phyloP scores from a whole-genome alignment of 2,113 vertebrate species.

The Anas platyrhynchos region DNA sequence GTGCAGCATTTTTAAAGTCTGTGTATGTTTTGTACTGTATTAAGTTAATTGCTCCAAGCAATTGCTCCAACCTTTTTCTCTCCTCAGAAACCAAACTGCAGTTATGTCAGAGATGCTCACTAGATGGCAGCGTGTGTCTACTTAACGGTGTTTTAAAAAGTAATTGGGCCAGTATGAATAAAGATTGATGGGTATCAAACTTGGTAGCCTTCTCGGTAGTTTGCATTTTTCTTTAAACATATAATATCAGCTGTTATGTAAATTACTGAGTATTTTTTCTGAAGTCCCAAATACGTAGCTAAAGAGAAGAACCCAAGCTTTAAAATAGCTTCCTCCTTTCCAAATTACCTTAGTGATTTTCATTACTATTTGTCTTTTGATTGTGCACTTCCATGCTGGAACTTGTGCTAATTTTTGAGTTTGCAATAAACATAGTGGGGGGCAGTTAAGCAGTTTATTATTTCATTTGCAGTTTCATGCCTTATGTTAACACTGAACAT shows the following conservation, averaged over 20 bases:
- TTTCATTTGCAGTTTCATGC: not conserved
- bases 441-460: not conserved
- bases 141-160: slow-evolving; percentile 10
- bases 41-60: not conserved
- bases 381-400: not conserved
- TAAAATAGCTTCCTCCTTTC: not conserved
- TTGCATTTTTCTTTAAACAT: slow-evolving; percentile 47
- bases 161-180: slow-evolving; percentile 36
- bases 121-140: slow-evolving; percentile 64
- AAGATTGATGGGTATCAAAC: slow-evolving; percentile 56
- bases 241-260: not conserved
- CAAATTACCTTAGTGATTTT: not conserved
- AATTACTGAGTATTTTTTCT: not conserved
- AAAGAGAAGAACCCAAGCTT: not conserved
- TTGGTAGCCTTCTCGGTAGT: slow-evolving; percentile 11
- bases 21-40: slow-evolving; percentile 10
- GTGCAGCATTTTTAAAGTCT: slow-evolving; percentile 28
- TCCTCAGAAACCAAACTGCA: not conserved
- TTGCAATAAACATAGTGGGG: not conserved
- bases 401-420: not conserved
- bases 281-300: not conserved
- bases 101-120: slow-evolving; percentile 50
- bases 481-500: not conserved
- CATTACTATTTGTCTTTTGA: not conserved
- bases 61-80: not conserved